phyloP scores from a whole-genome alignment of 2,888 invertebrate species.

The Coleophora flavipennella region DNA sequence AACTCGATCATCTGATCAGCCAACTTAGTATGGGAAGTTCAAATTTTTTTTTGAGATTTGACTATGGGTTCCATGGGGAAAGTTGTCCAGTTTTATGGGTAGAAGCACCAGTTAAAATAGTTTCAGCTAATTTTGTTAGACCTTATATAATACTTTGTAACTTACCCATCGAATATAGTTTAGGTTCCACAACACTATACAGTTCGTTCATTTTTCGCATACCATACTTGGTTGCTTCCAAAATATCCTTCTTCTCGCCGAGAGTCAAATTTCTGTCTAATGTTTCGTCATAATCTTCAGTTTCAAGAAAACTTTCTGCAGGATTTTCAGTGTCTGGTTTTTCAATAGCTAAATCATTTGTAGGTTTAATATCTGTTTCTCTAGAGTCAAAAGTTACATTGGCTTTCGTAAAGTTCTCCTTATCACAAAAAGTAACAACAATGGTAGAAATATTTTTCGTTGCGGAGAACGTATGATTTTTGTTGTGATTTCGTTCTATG shows the following conservation, averaged over 20 bases:
- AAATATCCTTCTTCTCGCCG: constrained; percentile 60
- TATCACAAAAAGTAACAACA: constrained; percentile 59
- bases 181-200: constrained; percentile 76
- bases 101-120: too few relatives aligned
- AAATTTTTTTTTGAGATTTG: too few relatives aligned
- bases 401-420: constrained; percentile 35
- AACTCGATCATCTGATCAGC: too few relatives aligned
- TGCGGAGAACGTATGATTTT: constrained; percentile 46
- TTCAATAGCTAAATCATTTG: constrained; percentile 8
- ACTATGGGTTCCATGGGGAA: too few relatives aligned
- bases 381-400: constrained; percentile 23
- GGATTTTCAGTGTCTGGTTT: constrained; percentile 17
- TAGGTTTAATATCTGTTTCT: constrained; percentile 20
- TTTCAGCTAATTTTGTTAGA: too few relatives aligned
- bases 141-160: background rate
- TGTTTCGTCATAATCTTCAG: constrained; percentile 22
- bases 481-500: constrained; percentile 52
- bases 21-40: too few relatives aligned
- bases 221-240: constrained; percentile 78
- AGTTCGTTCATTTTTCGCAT: constrained; percentile 78
- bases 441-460: constrained; percentile 60
- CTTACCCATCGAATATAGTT: constrained; percentile 79
- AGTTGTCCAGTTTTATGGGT: too few relatives aligned
- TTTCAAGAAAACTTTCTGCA: constrained; percentile 10
- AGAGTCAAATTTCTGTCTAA: constrained; percentile 27